phyloP scores from a whole-genome alignment of 2,113 vertebrate species.

The Bombycilla garrulus region DNA sequence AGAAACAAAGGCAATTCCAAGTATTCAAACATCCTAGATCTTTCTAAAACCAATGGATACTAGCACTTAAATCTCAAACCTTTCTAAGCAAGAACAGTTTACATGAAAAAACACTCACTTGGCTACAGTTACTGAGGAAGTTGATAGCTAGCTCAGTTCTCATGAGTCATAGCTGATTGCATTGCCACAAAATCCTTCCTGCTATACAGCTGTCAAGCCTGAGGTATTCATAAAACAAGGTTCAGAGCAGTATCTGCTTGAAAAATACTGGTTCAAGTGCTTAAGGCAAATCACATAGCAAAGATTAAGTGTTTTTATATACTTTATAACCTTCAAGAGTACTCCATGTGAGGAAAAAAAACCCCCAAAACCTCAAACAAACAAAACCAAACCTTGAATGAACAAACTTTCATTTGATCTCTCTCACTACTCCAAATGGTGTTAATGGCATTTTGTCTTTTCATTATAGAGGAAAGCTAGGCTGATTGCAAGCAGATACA shows the following conservation, averaged over 20 bases:
- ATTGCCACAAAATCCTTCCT: slow-evolving; percentile 16
- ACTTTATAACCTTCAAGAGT: background rate
- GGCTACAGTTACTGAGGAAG: slow-evolving; percentile 40
- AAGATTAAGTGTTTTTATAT: background rate
- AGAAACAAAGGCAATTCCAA: background rate
- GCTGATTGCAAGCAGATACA: background rate
- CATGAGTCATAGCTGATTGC: slow-evolving; percentile 29
- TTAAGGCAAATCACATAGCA: background rate
- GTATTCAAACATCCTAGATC: background rate
- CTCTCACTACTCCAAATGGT: background rate
- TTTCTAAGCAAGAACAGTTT: background rate
- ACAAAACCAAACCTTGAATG: background rate
- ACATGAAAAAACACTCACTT: background rate
- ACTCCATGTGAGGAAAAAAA: background rate
- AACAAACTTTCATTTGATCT: background rate
- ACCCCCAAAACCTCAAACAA: too few species aligned
- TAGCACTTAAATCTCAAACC: background rate
- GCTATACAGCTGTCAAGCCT: background rate
- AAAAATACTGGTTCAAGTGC: background rate
- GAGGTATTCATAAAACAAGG: background rate
- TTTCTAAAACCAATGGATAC: background rate
- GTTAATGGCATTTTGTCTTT: background rate
- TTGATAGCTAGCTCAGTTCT: background rate
- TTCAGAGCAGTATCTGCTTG: background rate
- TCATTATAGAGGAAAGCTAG: background rate